A percentile compares a stretch with the other conserved stretches of the same genome.
Conservation (phyloP, 2,113 vertebrate species). For the Fulica atra region DNA sequence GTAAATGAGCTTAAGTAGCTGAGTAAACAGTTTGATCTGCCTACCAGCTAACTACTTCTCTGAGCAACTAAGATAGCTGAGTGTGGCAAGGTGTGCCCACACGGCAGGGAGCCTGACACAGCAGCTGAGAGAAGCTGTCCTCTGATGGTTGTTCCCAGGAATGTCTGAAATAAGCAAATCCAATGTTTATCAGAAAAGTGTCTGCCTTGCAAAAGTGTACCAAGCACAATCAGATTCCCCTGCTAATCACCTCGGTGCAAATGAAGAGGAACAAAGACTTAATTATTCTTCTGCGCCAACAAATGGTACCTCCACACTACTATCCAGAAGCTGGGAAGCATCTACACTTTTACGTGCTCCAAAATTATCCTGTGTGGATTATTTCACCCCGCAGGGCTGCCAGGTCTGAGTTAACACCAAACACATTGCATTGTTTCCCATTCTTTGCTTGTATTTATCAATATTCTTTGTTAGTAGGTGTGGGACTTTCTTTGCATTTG, state of each 20-base stretch:
- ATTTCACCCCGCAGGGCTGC: neutral
- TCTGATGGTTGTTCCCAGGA: neutral
- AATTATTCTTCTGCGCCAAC: neutral
- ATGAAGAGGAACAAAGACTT: neutral
- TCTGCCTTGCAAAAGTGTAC: neutral
- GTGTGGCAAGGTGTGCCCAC: neutral
- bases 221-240: neutral
- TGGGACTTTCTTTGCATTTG: neutral
- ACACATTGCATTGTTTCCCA: neutral
- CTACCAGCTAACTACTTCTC: neutral
- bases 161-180: neutral
- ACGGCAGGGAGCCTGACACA: neutral
- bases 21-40: neutral
- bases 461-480: neutral
- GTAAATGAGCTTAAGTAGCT: neutral
- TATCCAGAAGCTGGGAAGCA: rapidly evolving
- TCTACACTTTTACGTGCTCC: neutral
- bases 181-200: neutral
- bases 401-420: neutral
- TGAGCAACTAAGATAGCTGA: neutral
- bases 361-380: neutral
- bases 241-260: neutral
- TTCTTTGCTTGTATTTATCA: neutral
- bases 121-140: neutral
- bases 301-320: neutral